Evolutionary conservation across 2,797 vertebrate species (phyloP).

Genomic region (Apogon talboti): DNA sequence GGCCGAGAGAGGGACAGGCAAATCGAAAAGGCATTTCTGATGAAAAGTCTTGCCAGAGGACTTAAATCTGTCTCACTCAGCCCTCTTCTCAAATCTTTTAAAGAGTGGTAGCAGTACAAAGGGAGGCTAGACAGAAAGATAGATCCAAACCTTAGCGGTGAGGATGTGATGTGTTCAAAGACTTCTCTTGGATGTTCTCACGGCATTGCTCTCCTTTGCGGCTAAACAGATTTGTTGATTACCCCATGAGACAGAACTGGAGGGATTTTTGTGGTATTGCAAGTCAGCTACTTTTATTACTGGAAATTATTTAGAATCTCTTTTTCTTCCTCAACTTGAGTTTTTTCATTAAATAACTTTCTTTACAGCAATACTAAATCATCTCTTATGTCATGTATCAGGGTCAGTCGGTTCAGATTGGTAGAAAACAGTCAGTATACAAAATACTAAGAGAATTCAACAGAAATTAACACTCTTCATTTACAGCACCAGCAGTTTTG

Average conservation of each 20-base stretch:
- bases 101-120: constrained; percentile 51
- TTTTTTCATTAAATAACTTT: no score
- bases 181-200: constrained; percentile 53
- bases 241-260: constrained; percentile 43
- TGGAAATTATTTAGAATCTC: not conserved
- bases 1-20: constrained; percentile 28
- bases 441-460: no score
- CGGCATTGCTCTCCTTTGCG: constrained; percentile 49
- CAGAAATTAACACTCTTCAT: no score
- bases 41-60: constrained; percentile 33
- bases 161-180: constrained; percentile 65
- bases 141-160: constrained; percentile 42
- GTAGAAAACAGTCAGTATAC: no score
- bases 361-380: no score
- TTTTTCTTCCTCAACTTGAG: not conserved
- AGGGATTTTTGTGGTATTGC: constrained; percentile 3
- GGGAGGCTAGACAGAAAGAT: constrained; percentile 43
- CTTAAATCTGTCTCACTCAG: constrained; percentile 44
- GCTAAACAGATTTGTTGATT: constrained; percentile 71
- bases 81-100: constrained; percentile 43
- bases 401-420: no score
- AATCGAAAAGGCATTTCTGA: constrained; percentile 45
- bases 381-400: no score
- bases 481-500: no score
- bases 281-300: constrained; percentile 30